phyloP scores from a whole-genome alignment of 2,113 vertebrate species.

The Dendrocopos noguchii region DNA sequence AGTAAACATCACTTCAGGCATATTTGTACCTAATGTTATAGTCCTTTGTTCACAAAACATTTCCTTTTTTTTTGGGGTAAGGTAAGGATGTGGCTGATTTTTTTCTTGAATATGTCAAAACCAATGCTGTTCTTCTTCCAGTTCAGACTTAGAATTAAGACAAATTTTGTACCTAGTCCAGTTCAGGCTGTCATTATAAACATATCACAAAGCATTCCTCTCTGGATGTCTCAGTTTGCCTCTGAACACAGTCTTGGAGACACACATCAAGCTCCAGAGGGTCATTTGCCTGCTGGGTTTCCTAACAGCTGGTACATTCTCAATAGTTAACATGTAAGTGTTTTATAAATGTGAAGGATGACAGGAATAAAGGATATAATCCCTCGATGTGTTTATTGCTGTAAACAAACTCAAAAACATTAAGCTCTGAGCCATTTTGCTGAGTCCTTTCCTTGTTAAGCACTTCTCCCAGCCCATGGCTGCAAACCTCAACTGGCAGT shows the following conservation, averaged over 20 bases:
- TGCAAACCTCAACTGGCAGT: background rate
- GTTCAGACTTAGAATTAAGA: background rate
- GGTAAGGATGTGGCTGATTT: background rate
- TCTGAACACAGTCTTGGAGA: background rate
- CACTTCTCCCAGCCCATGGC: background rate
- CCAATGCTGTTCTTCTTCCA: background rate
- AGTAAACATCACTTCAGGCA: background rate
- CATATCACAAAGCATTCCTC: background rate
- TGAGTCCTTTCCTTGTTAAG: background rate
- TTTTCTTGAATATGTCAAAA: background rate
- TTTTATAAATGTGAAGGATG: conserved; percentile 3
- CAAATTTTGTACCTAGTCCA: background rate
- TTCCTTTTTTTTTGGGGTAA: background rate
- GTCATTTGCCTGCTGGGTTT: conserved; percentile 10
- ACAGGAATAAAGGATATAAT: background rate
- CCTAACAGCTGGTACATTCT: conserved; percentile 36
- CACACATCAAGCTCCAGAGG: background rate
- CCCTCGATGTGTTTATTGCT: background rate
- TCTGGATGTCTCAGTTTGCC: background rate
- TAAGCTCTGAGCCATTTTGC: background rate
- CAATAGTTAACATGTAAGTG: background rate
- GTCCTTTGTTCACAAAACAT: background rate
- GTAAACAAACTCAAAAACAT: background rate
- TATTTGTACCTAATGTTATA: background rate
- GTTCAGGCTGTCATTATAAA: background rate